phyloP scores from a whole-genome alignment of 2,888 invertebrate species.

The Drosophila neonasuta region DNA sequence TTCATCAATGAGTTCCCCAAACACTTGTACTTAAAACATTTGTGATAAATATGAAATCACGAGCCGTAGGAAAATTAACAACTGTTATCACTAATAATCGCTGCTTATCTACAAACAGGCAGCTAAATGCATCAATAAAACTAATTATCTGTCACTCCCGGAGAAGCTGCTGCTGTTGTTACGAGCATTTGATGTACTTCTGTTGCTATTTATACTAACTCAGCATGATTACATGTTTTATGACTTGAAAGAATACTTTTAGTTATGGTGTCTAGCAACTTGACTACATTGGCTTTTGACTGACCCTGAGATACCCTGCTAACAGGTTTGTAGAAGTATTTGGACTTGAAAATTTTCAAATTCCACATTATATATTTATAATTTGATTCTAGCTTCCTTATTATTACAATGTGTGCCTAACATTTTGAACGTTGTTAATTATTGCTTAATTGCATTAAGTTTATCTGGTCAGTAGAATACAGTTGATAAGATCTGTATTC shows the following conservation, averaged over 20 bases:
- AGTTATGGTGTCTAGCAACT: neutral
- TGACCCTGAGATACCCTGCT: slow-evolving; percentile 22
- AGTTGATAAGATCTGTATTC: slow-evolving; percentile 9
- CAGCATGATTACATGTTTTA: slow-evolving; percentile 25
- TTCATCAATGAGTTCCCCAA: slow-evolving; percentile 4
- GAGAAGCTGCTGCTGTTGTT: slow-evolving; percentile 16
- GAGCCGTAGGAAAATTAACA: slow-evolving; percentile 17
- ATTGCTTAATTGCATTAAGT: slow-evolving; percentile 3
- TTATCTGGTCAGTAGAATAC: slow-evolving; percentile 15
- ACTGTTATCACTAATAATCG: slow-evolving; percentile 49
- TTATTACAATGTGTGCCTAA: neutral
- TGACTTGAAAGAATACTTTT: neutral
- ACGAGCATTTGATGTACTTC: slow-evolving; percentile 25
- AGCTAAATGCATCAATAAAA: slow-evolving; percentile 71
- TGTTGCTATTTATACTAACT: neutral
- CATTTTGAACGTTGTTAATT: neutral
- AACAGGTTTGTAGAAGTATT: neutral
- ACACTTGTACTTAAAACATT: slow-evolving; percentile 12
- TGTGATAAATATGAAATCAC: slow-evolving; percentile 23
- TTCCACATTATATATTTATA: neutral
- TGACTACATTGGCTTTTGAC: neutral
- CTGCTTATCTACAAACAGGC: slow-evolving; percentile 58
- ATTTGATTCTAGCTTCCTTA: slow-evolving; percentile 1
- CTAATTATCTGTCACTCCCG: slow-evolving; percentile 46
- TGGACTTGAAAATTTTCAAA: neutral